Evolutionary conservation across 2,888 invertebrate species (phyloP).

Genomic region (Shargacucullia verbasci): DNA sequence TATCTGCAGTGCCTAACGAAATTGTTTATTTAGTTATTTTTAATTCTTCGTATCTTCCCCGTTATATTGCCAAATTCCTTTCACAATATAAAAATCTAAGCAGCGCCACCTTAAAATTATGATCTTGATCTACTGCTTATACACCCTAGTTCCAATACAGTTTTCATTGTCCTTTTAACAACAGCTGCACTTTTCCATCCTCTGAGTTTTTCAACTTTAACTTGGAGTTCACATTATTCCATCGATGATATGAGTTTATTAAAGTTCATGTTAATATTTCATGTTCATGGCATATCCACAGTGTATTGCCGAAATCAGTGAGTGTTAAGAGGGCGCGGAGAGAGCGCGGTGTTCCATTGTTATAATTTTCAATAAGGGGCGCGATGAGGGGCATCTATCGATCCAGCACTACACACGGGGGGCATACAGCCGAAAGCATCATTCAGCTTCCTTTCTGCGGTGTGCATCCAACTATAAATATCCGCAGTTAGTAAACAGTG

Average conservation of each 20-base stretch:
- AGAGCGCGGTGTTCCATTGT: conserved; percentile 87
- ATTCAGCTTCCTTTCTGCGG: conserved; percentile 74
- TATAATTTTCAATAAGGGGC: conserved; percentile 90
- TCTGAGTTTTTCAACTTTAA: background rate
- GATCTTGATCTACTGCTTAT: too few relatives aligned
- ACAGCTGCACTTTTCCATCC: background rate
- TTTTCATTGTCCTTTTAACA: conserved; percentile 18
- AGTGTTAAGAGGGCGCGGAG: conserved; percentile 85
- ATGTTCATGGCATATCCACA: conserved; percentile 73
- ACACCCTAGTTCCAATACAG: conserved; percentile 26
- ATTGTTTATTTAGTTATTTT: too few relatives aligned
- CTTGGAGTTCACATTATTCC: conserved; percentile 7
- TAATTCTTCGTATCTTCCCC: conserved; percentile 8
- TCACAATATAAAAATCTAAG: conserved; percentile 17
- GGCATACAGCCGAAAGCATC: conserved; percentile 71
- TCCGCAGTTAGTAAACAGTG: conserved; percentile 68
- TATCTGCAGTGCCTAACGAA: too few relatives aligned
- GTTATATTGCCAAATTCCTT: conserved; percentile 32
- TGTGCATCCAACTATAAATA: conserved; percentile 86
- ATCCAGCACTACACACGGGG: conserved; percentile 70
- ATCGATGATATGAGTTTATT: conserved; percentile 25
- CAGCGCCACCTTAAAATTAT: conserved; percentile 27
- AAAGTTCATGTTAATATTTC: conserved; percentile 44
- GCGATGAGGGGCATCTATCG: conserved; percentile 88
- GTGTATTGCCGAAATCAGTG: conserved; percentile 85